Percentiles rank a stretch among this genome's conserved stretches.
Evolutionary conservation across 2,113 vertebrate genomes (phyloP).

Genomic region (Turnix velox): DNA sequence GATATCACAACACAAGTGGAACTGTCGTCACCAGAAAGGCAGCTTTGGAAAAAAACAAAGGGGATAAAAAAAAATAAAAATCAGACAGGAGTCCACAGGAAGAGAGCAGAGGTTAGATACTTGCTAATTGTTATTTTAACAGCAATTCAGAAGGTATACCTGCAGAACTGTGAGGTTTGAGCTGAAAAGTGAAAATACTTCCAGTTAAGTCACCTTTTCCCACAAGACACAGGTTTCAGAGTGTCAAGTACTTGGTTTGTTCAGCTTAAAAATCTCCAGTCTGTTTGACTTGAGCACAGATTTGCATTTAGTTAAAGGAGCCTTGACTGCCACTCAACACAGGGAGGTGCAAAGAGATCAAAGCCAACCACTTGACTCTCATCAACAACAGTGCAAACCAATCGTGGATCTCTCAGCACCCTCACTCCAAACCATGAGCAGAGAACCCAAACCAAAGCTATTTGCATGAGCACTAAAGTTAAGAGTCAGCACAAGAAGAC

Average conservation of each 20-base stretch:
- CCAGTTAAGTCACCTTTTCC: not conserved
- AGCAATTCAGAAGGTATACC: not conserved
- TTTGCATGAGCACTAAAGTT: not conserved
- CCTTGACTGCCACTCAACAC: not conserved
- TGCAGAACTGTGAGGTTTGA: not conserved
- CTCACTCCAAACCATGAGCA: not conserved
- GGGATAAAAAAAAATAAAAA: accelerated
- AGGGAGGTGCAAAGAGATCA: not conserved
- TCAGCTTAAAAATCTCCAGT: not conserved
- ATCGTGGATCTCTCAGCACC: accelerated
- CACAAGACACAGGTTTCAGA: accelerated
- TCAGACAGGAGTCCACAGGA: not conserved
- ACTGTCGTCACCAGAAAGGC: constrained; percentile 89
- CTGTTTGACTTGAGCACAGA: not conserved
- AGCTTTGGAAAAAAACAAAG: constrained; percentile 66
- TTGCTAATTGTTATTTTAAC: not conserved
- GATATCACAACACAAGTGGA: constrained; percentile 88
- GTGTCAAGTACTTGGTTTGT: not conserved
- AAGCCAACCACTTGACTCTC: not conserved
- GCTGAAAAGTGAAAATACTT: not conserved
- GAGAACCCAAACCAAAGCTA: not conserved
- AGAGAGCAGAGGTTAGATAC: not conserved
- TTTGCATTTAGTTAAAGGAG: not conserved
- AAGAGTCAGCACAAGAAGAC: not conserved
- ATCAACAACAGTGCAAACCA: not conserved